These are phyloP conservation scores for Rhineura floridana DNA, from an alignment of 2,113 vertebrate genomes.

Conservation along the genomic window DNA sequence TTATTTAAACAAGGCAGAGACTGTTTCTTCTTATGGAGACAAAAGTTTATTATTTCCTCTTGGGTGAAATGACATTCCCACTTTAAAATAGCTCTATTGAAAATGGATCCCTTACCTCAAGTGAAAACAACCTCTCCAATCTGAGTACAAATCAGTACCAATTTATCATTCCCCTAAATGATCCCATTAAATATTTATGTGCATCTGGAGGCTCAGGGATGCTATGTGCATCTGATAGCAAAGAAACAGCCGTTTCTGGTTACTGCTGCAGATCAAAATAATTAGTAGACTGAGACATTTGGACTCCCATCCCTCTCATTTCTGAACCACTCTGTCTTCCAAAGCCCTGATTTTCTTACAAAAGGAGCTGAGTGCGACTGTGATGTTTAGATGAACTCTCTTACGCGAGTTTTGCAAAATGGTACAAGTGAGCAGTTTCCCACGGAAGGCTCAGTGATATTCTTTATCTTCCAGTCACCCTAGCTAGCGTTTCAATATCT, in stretches of 20 bases:
- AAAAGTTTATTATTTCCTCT: constrained; percentile 69
- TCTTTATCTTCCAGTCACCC: too few relatives aligned
- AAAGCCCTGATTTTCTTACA: background rate
- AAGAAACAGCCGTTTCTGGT: background rate
- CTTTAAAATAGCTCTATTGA: constrained; percentile 61
- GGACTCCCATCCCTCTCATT: background rate
- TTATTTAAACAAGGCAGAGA: background rate
- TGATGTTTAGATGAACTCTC: background rate
- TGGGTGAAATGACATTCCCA: constrained; percentile 50
- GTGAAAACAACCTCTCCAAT: constrained; percentile 49
- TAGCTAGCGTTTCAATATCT: too few relatives aligned
- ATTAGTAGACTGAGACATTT: background rate
- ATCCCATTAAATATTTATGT: constrained; percentile 44
- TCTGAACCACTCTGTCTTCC: background rate
- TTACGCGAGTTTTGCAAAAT: background rate
- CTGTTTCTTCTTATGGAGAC: constrained; percentile 57
- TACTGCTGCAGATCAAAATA: background rate
- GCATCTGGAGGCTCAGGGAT: background rate
- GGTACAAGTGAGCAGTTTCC: background rate
- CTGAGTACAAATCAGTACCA: constrained; percentile 52
- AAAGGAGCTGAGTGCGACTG: background rate
- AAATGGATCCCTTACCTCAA: constrained; percentile 39
- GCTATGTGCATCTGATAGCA: background rate
- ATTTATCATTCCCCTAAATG: constrained; percentile 59
- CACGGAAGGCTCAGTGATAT: background rate